Base-by-base conservation (phyloP, 1,140 invertebrate genomes). In the Dermatophagoides farinae region DNA sequence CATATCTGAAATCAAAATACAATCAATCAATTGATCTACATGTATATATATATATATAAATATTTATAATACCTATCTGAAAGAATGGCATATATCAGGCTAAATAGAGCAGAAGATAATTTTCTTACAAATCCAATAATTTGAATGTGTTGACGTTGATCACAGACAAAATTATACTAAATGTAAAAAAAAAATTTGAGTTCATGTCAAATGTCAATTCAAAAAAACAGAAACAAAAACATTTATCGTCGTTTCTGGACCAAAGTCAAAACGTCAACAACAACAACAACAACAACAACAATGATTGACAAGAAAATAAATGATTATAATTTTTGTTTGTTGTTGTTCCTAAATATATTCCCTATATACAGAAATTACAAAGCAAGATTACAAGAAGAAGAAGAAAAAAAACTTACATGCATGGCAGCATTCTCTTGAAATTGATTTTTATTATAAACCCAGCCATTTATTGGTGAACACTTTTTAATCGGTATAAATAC, bases 391-490 rank as follows among this genome's bases (percentile, higher is more conserved):
- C n/a, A n/a, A n/a, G n/a, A n/a, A n/a, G n/a, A n/a, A n/a, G n/a
- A n/a, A n/a, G n/a, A n/a, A n/a, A n/a, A n/a, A 20, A 23, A 14
- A 60, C 44, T 60, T 60, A 60, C 58, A 37, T 60, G 43, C 58
- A 60, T 60, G 16, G 44, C 58, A 49, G 44, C 43, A 60, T 44
- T 60, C 11, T 60, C 31, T 23, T 44, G 44, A 52, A 49, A 50
- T 23, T 60, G 44, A 18, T 12, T 39, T 37, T 22, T 5, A 37
- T 60, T 31, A 25, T 40, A 60, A 18, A 60, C 16, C 58, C 58
- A 60, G 16, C 58, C 58, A 23, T 20, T 60, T 8, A 31, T 31
- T 31, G 31, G 31, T 40, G 23, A 23, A 37, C 43, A 49, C n/a
- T 10, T 12, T 41, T 60, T 60, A 22, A 37, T 47, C 18, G 41